These are phyloP conservation scores for Parauchenoglanis ngamensis DNA, from an alignment of 2,797 vertebrate genomes.

Conservation along the genomic window DNA sequence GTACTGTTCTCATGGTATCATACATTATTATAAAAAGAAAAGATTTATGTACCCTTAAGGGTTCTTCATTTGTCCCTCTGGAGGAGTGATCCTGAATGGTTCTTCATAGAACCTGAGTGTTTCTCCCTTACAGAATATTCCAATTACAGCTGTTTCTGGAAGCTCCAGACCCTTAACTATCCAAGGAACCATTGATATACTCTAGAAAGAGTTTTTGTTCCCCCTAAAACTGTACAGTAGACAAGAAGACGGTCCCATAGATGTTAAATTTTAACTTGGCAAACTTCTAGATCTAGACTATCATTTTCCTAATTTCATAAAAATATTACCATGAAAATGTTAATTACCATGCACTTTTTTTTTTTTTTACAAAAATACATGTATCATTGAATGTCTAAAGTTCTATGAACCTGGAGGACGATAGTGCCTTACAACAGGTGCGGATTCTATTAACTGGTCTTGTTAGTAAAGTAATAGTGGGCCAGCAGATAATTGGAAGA, in stretches of 20 bases:
- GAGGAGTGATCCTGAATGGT: neutral
- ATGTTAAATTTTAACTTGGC: neutral
- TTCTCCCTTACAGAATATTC: neutral
- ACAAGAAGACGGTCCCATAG: neutral
- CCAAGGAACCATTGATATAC: neutral
- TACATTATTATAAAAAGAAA: neutral
- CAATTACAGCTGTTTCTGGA: neutral
- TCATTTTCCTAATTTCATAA: neutral
- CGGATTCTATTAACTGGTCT: neutral
- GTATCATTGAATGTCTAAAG: neutral
- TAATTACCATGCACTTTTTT: neutral
- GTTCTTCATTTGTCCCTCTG: neutral
- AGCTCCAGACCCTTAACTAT: neutral
- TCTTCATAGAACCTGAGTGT: neutral
- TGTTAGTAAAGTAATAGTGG: neutral
- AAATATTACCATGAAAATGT: neutral
- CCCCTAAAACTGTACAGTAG: neutral
- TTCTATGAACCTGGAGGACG: neutral
- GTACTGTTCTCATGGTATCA: neutral
- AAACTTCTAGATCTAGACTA: neutral
- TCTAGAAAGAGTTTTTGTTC: neutral
- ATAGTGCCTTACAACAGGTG: neutral
- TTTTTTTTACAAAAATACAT: neutral
- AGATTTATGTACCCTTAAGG: neutral
- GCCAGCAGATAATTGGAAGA: neutral